Evolutionary conservation across 2,797 vertebrate genomes (phyloP).

Genomic region (Schizothorax lantsangensis): DNA sequence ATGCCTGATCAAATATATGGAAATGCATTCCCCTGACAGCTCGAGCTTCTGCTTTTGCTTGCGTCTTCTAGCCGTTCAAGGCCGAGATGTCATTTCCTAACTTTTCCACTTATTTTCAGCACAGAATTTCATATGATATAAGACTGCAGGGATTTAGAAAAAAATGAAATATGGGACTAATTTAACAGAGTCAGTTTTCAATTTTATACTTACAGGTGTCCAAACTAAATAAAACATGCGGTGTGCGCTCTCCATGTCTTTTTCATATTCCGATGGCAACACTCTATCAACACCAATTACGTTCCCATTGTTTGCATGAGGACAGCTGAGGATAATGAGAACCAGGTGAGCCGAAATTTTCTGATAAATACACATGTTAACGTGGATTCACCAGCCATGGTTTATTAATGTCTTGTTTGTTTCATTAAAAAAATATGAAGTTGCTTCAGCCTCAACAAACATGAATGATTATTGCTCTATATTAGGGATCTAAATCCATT

Average conservation of each 20-base stretch:
- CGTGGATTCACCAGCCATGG: not conserved
- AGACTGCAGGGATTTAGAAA: not conserved
- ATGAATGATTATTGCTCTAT: not conserved
- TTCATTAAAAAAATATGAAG: not conserved
- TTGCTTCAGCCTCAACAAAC: slow-evolving; percentile 3
- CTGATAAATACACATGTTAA: slow-evolving; percentile 16
- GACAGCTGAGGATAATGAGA: slow-evolving; percentile 40
- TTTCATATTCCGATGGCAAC: slow-evolving; percentile 44
- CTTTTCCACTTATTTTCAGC: slow-evolving; percentile 30
- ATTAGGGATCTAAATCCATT: not conserved
- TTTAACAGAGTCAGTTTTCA: not conserved
- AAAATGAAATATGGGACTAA: not conserved
- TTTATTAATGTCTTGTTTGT: slow-evolving; percentile 34
- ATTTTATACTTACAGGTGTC: not conserved
- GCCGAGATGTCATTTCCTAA: slow-evolving; percentile 20
- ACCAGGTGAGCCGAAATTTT: not conserved
- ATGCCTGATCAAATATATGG: slow-evolving; percentile 52
- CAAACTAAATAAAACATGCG: slow-evolving; percentile 3
- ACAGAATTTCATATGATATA: slow-evolving; percentile 13
- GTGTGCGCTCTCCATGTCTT: not conserved
- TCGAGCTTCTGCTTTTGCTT: slow-evolving; percentile 18
- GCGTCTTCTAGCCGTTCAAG: slow-evolving; percentile 26
- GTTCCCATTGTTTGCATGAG: slow-evolving; percentile 42
- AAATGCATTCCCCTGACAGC: slow-evolving; percentile 44
- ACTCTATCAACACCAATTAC: slow-evolving; percentile 35